These are phyloP conservation scores for Neodiprion lecontei DNA, from an alignment of 1,140 invertebrate genomes.

Conservation along the genomic window DNA sequence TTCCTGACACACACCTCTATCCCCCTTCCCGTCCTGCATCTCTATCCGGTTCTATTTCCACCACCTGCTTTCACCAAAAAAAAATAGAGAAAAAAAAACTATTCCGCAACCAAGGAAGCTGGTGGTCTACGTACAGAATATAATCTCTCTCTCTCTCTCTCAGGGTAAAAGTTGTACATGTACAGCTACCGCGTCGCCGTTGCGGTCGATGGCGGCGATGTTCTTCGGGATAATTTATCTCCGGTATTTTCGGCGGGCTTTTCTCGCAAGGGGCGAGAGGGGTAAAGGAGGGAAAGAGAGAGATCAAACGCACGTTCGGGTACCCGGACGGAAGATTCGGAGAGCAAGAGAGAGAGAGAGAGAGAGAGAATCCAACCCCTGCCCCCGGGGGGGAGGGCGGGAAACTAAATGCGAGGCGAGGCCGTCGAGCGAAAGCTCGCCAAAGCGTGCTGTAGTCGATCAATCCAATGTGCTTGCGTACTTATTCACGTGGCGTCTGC, in stretches of 20 bases:
- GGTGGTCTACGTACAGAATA: too few species aligned
- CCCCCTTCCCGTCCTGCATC: neutral
- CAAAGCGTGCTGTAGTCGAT: neutral
- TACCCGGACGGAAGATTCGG: too few species aligned
- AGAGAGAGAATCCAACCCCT: too few species aligned
- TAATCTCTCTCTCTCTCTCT: too few species aligned
- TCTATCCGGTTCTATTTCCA: neutral
- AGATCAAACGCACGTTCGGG: too few species aligned
- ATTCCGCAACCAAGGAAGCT: too few species aligned
- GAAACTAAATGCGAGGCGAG: neutral
- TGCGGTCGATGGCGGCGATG: neutral
- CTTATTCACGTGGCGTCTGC: constrained; percentile 1
- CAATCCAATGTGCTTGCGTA: neutral
- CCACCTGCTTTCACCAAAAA: neutral
- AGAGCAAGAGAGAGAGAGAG: too few species aligned
- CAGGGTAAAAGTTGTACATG: neutral
- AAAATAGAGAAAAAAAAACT: too few species aligned
- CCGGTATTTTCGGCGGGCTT: neutral
- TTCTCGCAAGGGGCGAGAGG: neutral
- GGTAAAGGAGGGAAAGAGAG: neutral
- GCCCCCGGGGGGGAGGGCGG: too few species aligned
- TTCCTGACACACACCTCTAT: too few species aligned
- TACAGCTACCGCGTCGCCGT: too few species aligned
- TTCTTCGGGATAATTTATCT: constrained; percentile 1
- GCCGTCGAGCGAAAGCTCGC: neutral